Base-by-base conservation (phyloP, 2,888 invertebrate species). In the Apotomis capreana region DNA sequence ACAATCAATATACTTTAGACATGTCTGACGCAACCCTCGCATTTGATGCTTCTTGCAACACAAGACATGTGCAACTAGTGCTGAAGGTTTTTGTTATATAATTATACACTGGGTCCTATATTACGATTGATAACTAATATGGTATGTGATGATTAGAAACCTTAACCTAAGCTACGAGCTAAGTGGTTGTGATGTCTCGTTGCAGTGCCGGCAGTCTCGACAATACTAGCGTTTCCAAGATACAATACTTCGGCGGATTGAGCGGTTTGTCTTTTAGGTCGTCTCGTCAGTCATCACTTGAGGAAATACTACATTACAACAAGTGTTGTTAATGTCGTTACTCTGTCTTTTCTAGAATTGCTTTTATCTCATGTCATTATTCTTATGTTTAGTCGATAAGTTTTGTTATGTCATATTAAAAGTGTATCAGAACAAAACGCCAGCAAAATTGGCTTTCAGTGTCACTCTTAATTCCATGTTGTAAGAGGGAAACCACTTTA, bases 171-270 rank as follows among this genome's bases (percentile, higher is more conserved):
- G 10, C 37, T 54, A 64, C 3, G 5, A 44, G 15, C 40, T 63
- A 40, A 40, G 36, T 40, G 51, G 15, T 15, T 64, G 64, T 64
- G 64, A 64, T 64, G 64, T 54, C 6, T 64, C 64, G 54, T 44
- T 40, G 26, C 12, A 61, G 15, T 26, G 64, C 54, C 52, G 63
- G 40, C 64, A 44, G 54, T 64, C n/a, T 26, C 15, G 6, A 36
- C 61, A 36, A 36, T 63, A 40, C n/a, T 15, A 52, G 36, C 37
- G 36, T 49, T 49, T 49, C 9, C 9, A 3, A 4, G 8, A 3
- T 49, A 44, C 10, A 49, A 49, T 49, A 49, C 49, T 49, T 49
- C 9, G 49, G 3, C 9, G 3, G 8, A 49, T 10, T 49, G 49
- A 49, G 49, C 49, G 49, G 8, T 37, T 51, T 13, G 62, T 36